A percentile compares a stretch with the other conserved stretches of the same genome.
phyloP scores from a whole-genome alignment of 2,888 invertebrate species.

The Lycaena phlaeas region DNA sequence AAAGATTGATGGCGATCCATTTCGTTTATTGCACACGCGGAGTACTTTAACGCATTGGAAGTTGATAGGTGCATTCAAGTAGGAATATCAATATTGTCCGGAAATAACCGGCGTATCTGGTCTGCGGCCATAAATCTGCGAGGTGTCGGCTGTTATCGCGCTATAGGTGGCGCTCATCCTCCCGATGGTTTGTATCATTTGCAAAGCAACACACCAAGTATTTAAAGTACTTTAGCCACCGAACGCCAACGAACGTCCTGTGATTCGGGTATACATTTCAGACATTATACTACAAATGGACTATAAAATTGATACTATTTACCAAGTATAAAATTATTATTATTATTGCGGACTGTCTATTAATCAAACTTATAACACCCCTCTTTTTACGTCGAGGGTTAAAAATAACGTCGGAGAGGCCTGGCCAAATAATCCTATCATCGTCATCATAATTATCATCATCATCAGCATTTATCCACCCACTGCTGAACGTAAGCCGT shows the following conservation, averaged over 20 bases:
- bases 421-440: too few species aligned
- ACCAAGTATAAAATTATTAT: too few species aligned
- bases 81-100: constrained; percentile 60
- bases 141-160: constrained; percentile 62
- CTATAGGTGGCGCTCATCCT: constrained; percentile 56
- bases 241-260: neutral
- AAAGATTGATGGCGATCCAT: constrained; percentile 32
- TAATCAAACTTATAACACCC: too few species aligned
- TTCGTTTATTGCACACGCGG: constrained; percentile 37
- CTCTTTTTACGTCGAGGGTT: too few species aligned
- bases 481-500: too few species aligned
- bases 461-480: too few species aligned
- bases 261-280: too few species aligned
- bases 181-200: constrained; percentile 68
- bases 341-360: too few species aligned
- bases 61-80: constrained; percentile 51
- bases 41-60: constrained; percentile 56
- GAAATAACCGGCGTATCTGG: constrained; percentile 55
- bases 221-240: constrained; percentile 32
- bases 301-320: too few species aligned
- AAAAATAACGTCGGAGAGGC: too few species aligned
- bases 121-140: constrained; percentile 53
- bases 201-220: constrained; percentile 63
- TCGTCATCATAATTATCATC: too few species aligned
- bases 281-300: too few species aligned